Evolutionary conservation across 1,140 invertebrate species (phyloP), one percentile per base, ranked within the genome.

Genomic region (Fragariocoptes setiger): DNA sequence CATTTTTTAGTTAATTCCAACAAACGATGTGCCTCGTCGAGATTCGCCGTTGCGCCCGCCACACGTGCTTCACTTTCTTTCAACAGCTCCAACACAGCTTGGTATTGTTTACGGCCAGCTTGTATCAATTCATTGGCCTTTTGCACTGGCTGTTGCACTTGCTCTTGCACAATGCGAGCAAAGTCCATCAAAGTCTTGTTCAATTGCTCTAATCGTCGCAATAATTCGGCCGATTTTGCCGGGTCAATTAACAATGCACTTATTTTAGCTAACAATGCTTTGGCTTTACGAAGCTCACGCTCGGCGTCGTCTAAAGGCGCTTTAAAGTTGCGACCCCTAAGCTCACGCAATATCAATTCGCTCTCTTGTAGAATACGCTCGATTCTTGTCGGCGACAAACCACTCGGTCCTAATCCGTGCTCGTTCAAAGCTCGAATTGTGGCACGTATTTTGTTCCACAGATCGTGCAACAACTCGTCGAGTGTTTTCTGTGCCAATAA

Each of bases 401-500:
- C 44, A 36, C 38, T 43, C 18, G 45, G 40, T 35, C 46, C 46
- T 3, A 38, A n/a, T 3, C 42, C 46, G 19, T 48, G 46, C n/a
- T 39, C 37, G 40, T 43, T 38, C 5, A 51, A 38, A 22, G 40
- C 37, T 16, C 45, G 21, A 14, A 51, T 45, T 36, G 47, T 44
- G 4, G 42, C 43, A 19, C 15, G 19, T 35, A 51, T 45, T 5
- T 39, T 19, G 19, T 45, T 35, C 38, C 47, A 44, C 15, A 49
- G 41, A 42, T 60, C 58, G 39, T 65, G 65, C 14, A 73, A 60
- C 21, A 60, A 15, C n/a, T 31, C 50, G 15, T 62, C 63, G 3
- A 71, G 47, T 31, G 69, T 52, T 38, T 56, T 54, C 21, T 59
- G 61, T 0, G 67, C 66, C 49, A 67, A 65, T 44, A 65, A 63